Conservation (phyloP, 2,888 invertebrate species). For the Caenorhabditis sp. region DNA sequence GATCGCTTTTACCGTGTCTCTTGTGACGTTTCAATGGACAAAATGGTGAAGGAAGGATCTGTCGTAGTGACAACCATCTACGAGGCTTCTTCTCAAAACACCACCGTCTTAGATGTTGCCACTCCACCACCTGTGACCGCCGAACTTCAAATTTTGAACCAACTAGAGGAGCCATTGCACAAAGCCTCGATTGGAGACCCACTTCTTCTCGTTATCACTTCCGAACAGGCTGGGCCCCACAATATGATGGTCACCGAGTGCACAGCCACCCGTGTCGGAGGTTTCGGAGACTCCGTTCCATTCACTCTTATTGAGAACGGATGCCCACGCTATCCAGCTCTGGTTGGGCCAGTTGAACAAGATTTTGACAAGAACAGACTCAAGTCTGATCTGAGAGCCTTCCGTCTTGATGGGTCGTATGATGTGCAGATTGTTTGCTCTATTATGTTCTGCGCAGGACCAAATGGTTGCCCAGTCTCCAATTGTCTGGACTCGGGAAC, state of each 20-base stretch:
- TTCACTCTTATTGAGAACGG: constrained; percentile 79
- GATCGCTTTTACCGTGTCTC: constrained; percentile 79
- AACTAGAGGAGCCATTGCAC: constrained; percentile 74
- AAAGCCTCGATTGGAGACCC: constrained; percentile 79
- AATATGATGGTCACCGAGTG: constrained; percentile 80
- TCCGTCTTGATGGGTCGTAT: constrained; percentile 79
- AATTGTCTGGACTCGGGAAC: constrained; percentile 79
- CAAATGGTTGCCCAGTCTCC: constrained; percentile 79
- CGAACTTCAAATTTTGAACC: constrained; percentile 76
- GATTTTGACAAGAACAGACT: constrained; percentile 79
- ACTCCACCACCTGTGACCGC: constrained; percentile 79
- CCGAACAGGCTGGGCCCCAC: constrained; percentile 79
- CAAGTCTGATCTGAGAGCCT: constrained; percentile 78
- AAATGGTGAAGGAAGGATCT: constrained; percentile 78
- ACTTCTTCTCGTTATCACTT: constrained; percentile 75
- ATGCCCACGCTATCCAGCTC: constrained; percentile 77
- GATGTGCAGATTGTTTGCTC: constrained; percentile 79
- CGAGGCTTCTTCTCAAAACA: constrained; percentile 74
- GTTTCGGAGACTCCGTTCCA: constrained; percentile 78
- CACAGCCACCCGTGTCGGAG: constrained; percentile 78
- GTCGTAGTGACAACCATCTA: constrained; percentile 79
- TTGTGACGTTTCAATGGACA: constrained; percentile 79
- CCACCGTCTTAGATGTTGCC: constrained; percentile 77
- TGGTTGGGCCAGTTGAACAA: constrained; percentile 79
- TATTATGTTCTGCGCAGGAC: constrained; percentile 79